Evolutionary conservation across 1,140 invertebrate species (phyloP).

Genomic region (Drosophila malerkotliana): DNA sequence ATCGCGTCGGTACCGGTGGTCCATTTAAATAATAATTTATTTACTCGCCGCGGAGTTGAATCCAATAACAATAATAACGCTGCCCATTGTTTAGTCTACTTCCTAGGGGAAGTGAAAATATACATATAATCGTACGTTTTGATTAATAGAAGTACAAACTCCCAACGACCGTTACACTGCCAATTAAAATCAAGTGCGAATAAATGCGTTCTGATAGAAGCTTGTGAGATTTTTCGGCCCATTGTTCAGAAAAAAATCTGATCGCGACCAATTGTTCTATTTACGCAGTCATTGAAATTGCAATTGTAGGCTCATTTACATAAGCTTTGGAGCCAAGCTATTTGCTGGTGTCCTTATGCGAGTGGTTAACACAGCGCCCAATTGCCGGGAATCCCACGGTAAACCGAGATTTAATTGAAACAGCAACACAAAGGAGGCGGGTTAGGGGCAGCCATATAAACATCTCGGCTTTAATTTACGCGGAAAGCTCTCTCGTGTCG

Average conservation of each 20-base stretch:
- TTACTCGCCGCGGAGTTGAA: conserved; percentile 11
- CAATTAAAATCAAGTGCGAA: conserved; percentile 33
- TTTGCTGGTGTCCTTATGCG: not conserved
- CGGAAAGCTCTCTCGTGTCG: conserved; percentile 14
- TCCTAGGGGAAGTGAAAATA: conserved; percentile 26
- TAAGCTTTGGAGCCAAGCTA: not conserved
- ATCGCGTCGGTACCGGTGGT: not conserved
- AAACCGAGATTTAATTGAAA: conserved; percentile 12
- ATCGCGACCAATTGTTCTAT: conserved; percentile 30
- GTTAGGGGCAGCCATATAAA: conserved; percentile 8
- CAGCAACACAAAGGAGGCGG: not conserved
- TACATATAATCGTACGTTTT: conserved; percentile 9
- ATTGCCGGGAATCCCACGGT: conserved; percentile 19
- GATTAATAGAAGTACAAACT: conserved; percentile 8
- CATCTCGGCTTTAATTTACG: conserved; percentile 30
- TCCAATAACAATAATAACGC: conserved; percentile 13
- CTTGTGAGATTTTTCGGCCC: conserved; percentile 5
- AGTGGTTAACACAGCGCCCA: conserved; percentile 3
- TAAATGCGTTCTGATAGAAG: conserved; percentile 14
- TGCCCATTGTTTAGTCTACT: conserved; percentile 19
- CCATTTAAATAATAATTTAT: conserved; percentile 3
- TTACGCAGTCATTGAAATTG: conserved; percentile 17
- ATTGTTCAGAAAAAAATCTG: conserved; percentile 23
- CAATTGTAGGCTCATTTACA: conserved; percentile 1
- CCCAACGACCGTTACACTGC: conserved; percentile 30